These are phyloP conservation scores for Luidia sarsii DNA, from an alignment of 53 echinoderm and acorn worm species.

Conservation along the genomic window DNA sequence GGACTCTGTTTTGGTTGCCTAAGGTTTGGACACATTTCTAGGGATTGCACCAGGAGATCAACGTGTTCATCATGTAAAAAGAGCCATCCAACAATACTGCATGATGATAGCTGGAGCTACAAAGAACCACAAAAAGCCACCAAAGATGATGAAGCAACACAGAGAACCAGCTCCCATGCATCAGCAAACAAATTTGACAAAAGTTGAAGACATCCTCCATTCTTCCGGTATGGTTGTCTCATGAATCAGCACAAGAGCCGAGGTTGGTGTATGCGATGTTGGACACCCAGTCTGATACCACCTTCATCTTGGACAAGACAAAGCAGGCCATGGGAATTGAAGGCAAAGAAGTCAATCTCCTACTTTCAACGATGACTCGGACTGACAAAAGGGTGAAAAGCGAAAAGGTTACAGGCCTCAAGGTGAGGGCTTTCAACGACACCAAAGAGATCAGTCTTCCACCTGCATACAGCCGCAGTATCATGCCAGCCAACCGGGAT, in stretches of 20 bases:
- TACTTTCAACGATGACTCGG: constrained; percentile 53
- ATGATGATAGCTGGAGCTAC: constrained; percentile 35
- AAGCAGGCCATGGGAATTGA: constrained; percentile 6
- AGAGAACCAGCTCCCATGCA: constrained; percentile 5
- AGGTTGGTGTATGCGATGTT: constrained; percentile 56
- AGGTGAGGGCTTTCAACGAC: constrained; percentile 22
- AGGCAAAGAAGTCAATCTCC: constrained; percentile 8
- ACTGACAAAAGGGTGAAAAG: constrained; percentile 10
- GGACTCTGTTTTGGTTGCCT: constrained; percentile 67
- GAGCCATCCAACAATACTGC: constrained; percentile 56
- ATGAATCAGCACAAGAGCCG: constrained; percentile 8
- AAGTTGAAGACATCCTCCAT: not conserved
- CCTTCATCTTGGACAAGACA: constrained; percentile 53
- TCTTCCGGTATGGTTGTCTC: not conserved
- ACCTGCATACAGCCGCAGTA: constrained; percentile 24
- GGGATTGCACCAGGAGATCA: constrained; percentile 28
- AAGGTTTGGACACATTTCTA: constrained; percentile 53
- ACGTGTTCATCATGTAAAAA: constrained; percentile 52
- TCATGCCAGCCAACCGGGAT: constrained; percentile 41
- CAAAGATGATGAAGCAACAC: not conserved
- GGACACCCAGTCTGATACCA: constrained; percentile 66
- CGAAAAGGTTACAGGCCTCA: constrained; percentile 16
- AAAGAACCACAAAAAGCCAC: not conserved
- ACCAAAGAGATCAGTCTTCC: constrained; percentile 13
- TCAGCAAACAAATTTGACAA: constrained; percentile 8